Evolutionary conservation across 2,113 vertebrate genomes (phyloP).

Genomic region (Clinocottus analis): DNA sequence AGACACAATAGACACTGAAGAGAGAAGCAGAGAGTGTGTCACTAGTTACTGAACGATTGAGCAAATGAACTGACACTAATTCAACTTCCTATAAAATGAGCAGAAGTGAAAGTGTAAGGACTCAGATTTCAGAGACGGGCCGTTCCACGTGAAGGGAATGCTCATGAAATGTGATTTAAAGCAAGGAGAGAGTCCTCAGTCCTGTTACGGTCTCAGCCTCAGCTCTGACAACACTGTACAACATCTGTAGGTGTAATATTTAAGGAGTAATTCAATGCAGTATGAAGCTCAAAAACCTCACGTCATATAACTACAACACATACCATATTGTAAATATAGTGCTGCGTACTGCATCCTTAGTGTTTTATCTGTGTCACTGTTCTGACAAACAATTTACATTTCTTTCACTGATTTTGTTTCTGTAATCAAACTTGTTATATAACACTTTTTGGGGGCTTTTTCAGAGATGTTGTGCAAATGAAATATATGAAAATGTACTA

Average conservation of each 20-base stretch:
- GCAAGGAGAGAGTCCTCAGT: background rate
- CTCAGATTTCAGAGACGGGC: conserved; percentile 25
- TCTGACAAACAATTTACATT: conserved; percentile 28
- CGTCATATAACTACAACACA: conserved; percentile 31
- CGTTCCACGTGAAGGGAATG: conserved; percentile 19
- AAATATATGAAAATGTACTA: conserved; percentile 26
- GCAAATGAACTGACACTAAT: conserved; percentile 68
- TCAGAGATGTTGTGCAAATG: conserved; percentile 15
- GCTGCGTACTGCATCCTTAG: background rate
- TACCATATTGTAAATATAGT: conserved; percentile 26
- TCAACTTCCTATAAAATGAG: conserved; percentile 45
- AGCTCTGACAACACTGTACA: background rate
- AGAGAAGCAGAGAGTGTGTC: conserved; percentile 13
- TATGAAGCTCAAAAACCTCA: conserved; percentile 14
- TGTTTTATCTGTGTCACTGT: conserved; percentile 2
- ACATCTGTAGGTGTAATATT: conserved; percentile 15
- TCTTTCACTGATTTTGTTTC: conserved; percentile 28
- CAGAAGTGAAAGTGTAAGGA: conserved; percentile 49
- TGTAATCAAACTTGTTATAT: conserved; percentile 53
- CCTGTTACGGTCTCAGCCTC: background rate
- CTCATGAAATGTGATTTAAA: conserved; percentile 5
- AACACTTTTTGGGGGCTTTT: conserved; percentile 8
- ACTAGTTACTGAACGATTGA: conserved; percentile 18
- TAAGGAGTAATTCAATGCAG: conserved; percentile 11
- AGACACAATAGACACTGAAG: conserved; percentile 8